phyloP scores from a whole-genome alignment of 2,113 vertebrate genomes.

The Galeopterus variegatus region DNA sequence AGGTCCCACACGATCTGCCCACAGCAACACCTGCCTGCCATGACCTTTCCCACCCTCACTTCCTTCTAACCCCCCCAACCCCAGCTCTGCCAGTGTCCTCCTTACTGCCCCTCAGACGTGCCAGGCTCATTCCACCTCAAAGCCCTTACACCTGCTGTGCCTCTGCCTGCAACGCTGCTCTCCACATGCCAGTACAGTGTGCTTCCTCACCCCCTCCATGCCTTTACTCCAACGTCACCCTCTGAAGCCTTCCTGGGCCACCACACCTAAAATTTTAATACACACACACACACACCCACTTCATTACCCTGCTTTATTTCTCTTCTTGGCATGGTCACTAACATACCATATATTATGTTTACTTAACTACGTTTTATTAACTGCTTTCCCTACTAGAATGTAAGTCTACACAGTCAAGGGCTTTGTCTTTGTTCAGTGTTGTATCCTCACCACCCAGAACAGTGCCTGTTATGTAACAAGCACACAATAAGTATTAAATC shows the following conservation, averaged over 20 bases:
- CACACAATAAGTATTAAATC: no score
- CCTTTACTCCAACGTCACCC: not conserved
- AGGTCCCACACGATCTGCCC: not conserved
- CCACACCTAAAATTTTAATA: not conserved
- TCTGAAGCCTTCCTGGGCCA: not conserved
- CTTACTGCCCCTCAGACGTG: not conserved
- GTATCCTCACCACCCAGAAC: not conserved
- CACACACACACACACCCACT: not conserved
- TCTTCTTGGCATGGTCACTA: not conserved
- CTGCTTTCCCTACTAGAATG: not conserved
- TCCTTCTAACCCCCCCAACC: not conserved
- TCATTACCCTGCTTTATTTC: not conserved
- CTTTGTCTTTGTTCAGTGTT: not conserved
- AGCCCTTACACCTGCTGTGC: not conserved
- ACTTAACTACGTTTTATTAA: not conserved
- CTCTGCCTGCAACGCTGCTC: not conserved
- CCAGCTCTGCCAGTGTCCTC: not conserved
- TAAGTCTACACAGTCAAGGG: fast-evolving
- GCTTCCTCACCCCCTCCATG: not conserved
- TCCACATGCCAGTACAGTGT: not conserved
- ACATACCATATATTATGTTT: fast-evolving
- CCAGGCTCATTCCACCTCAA: fast-evolving
- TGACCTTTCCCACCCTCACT: not conserved
- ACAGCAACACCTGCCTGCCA: not conserved
- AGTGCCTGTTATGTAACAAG: not conserved